Percentiles rank a stretch among this genome's conserved stretches.
These are phyloP conservation scores for Drosophila phalerata DNA, from an alignment of 2,888 invertebrate genomes.

Conservation along the genomic window DNA sequence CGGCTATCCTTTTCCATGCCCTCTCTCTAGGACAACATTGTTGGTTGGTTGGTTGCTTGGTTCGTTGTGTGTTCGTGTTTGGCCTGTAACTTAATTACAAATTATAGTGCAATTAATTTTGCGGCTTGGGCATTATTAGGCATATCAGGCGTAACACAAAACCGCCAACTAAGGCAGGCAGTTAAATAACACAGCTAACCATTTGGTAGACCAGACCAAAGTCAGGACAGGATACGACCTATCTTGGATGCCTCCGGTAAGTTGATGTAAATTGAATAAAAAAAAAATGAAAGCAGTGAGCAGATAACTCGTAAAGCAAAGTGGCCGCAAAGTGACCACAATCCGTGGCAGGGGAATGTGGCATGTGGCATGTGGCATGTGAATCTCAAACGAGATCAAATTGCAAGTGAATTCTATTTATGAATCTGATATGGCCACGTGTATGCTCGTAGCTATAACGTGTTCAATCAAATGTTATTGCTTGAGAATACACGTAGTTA, in stretches of 20 bases:
- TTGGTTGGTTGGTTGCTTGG: background rate
- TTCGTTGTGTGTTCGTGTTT: slow-evolving; percentile 41
- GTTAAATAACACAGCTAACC: slow-evolving; percentile 22
- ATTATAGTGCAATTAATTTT: slow-evolving; percentile 84
- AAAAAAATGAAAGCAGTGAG: slow-evolving; percentile 31
- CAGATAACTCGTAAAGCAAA: slow-evolving; percentile 45
- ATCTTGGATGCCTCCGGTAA: slow-evolving; percentile 40
- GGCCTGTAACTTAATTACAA: slow-evolving; percentile 82
- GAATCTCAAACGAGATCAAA: slow-evolving; percentile 28
- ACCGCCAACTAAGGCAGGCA: slow-evolving; percentile 45
- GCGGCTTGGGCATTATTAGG: slow-evolving; percentile 77
- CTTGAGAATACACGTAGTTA: slow-evolving; percentile 99
- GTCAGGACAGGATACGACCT: background rate
- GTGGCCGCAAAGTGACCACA: slow-evolving; percentile 55
- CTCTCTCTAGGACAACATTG: background rate
- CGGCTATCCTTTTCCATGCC: background rate
- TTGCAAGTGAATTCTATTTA: background rate
- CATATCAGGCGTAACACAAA: slow-evolving; percentile 71
- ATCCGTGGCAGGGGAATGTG: slow-evolving; percentile 10
- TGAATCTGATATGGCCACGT: slow-evolving; percentile 95
- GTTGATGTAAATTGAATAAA: slow-evolving; percentile 72
- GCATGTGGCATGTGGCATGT: slow-evolving; percentile 8
- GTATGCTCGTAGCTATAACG: slow-evolving; percentile 99
- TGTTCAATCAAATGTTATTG: slow-evolving; percentile 98
- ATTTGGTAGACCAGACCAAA: background rate